These are phyloP conservation scores for Patella ulyssiponensis DNA, from an alignment of 2,888 invertebrate genomes.

Conservation along the genomic window DNA sequence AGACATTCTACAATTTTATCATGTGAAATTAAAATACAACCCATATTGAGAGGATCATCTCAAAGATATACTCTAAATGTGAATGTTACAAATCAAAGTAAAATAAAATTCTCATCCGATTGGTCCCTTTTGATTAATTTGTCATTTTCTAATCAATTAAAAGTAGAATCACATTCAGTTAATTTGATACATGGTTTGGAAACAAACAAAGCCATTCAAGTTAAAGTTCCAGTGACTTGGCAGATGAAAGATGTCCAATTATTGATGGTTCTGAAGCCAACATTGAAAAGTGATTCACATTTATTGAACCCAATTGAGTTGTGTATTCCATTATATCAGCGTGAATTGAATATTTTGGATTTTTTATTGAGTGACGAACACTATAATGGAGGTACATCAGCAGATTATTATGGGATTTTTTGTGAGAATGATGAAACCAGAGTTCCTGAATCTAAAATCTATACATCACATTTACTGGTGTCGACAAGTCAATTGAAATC, in stretches of 20 bases:
- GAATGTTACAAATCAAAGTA: background rate
- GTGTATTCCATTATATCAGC: background rate
- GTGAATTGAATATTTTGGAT: background rate
- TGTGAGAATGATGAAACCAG: no score
- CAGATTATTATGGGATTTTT: no score
- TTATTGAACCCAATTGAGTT: background rate
- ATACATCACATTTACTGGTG: background rate
- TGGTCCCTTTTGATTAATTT: background rate
- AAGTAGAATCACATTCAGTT: background rate
- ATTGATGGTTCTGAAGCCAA: background rate
- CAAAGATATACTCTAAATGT: background rate
- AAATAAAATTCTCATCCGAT: background rate
- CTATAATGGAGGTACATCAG: background rate
- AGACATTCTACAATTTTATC: background rate
- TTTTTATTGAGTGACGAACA: background rate
- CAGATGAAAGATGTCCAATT: background rate
- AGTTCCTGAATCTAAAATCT: background rate
- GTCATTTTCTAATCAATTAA: background rate
- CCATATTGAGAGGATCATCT: background rate
- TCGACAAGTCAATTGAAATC: background rate
- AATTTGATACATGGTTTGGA: background rate
- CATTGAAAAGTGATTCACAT: background rate
- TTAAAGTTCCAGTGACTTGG: background rate
- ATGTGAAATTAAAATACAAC: background rate
- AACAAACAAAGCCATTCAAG: background rate